Conservation (phyloP, 2,888 invertebrate genomes). For the Nesidiocoris tenuis region DNA sequence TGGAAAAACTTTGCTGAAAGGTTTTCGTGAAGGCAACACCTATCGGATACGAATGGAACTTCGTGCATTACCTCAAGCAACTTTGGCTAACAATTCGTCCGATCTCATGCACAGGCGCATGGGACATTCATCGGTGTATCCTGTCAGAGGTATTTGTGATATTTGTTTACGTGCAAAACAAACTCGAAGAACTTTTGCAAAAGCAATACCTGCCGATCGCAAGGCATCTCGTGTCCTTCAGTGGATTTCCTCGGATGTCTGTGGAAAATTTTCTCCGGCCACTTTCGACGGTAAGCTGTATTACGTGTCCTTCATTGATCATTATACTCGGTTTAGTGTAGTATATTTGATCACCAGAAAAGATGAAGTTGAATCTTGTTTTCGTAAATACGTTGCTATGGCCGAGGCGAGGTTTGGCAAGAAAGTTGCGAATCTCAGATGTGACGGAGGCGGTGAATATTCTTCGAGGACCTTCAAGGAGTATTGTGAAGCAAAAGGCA, state of each 20-base stretch:
- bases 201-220: not conserved
- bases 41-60: not conserved
- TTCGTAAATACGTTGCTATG: conserved; percentile 20
- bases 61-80: not conserved
- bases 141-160: not conserved
- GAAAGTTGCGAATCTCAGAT: conserved; percentile 25
- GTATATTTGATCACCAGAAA: conserved; percentile 8
- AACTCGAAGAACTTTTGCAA: not conserved
- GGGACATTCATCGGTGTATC: conserved; percentile 13
- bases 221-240: not conserved
- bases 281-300: conserved; percentile 2
- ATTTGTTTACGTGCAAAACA: conserved; percentile 2
- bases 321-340: conserved; percentile 7
- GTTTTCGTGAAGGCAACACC: not conserved
- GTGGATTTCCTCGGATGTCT: conserved; percentile 4
- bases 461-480: conserved; percentile 37
- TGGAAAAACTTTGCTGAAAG: not conserved
- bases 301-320: conserved; percentile 15
- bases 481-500: conserved; percentile 45
- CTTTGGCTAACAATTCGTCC: not conserved
- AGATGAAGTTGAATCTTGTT: conserved; percentile 1
- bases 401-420: conserved; percentile 15
- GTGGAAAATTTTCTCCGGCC: not conserved
- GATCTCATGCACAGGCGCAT: conserved; percentile 11
- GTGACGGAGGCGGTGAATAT: conserved; percentile 48